These are phyloP conservation scores for Muraenolepis orangiensis DNA, from an alignment of 2,797 vertebrate genomes.

Conservation along the genomic window DNA sequence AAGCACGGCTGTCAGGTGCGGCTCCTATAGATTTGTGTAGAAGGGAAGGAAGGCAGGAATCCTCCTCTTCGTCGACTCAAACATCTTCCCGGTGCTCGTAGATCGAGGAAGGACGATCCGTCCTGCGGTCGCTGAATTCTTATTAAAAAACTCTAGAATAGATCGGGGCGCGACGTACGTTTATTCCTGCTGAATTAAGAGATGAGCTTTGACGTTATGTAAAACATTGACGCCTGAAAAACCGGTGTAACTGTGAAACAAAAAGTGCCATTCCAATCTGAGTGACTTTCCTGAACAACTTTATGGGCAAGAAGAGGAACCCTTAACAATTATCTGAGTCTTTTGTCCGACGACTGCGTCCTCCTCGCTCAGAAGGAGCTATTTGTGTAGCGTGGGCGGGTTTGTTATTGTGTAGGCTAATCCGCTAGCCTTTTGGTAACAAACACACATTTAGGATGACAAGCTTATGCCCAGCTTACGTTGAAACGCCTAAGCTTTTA, in stretches of 20 bases:
- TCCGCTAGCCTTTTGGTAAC: neutral
- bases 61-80: no score
- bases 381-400: neutral
- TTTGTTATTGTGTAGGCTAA: neutral
- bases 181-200: neutral
- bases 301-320: neutral
- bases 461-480: neutral
- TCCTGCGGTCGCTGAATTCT: neutral
- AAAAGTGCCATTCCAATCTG: neutral
- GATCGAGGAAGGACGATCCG: no score
- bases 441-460: neutral
- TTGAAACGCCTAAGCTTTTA: neutral
- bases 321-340: neutral
- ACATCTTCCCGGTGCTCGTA: no score
- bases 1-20: constrained; percentile 27
- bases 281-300: neutral
- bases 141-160: neutral
- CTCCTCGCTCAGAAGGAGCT: neutral
- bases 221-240: neutral
- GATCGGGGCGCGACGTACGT: neutral
- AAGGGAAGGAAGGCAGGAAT: neutral
- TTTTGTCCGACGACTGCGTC: neutral
- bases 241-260: neutral
- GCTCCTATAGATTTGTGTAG: neutral
- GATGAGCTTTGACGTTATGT: neutral